Conservation (phyloP, 2,888 invertebrate species). For the Dicranocentrus wangi region DNA sequence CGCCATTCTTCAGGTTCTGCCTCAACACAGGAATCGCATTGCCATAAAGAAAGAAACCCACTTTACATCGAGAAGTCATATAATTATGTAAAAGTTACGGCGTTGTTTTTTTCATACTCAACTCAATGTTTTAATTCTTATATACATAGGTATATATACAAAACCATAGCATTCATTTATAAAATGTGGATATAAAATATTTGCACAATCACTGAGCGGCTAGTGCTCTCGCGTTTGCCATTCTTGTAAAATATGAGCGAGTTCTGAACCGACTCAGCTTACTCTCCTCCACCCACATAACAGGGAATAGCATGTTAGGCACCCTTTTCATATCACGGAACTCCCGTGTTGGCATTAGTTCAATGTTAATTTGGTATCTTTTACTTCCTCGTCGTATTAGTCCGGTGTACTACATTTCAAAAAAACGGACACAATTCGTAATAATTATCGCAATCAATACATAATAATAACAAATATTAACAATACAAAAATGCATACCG, state of each 20-base stretch:
- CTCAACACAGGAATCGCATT: too few relatives aligned
- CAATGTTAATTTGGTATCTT: constrained; percentile 64
- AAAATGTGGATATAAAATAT: too few relatives aligned
- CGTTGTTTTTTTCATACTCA: too few relatives aligned
- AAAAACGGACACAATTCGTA: background rate
- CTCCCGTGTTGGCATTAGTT: constrained; percentile 48
- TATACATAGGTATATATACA: too few relatives aligned
- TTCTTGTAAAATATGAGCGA: constrained; percentile 13
- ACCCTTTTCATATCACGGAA: constrained; percentile 57
- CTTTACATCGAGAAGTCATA: too few relatives aligned
- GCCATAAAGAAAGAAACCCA: too few relatives aligned
- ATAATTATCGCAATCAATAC: background rate
- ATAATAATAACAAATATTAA: constrained; percentile 3
- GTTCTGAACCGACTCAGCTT: constrained; percentile 51
- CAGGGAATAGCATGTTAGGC: constrained; percentile 58
- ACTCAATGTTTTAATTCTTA: too few relatives aligned
- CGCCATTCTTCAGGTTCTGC: too few relatives aligned
- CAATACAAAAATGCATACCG: constrained; percentile 61
- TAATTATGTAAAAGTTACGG: too few relatives aligned
- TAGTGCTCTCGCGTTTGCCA: too few relatives aligned
- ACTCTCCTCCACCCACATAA: constrained; percentile 67
- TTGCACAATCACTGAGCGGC: too few relatives aligned
- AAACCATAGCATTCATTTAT: background rate
- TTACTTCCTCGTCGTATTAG: constrained; percentile 53
- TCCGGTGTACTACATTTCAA: constrained; percentile 57